Evolutionary conservation across 2,797 vertebrate species (phyloP).

Genomic region (Ispidina lecontei): DNA sequence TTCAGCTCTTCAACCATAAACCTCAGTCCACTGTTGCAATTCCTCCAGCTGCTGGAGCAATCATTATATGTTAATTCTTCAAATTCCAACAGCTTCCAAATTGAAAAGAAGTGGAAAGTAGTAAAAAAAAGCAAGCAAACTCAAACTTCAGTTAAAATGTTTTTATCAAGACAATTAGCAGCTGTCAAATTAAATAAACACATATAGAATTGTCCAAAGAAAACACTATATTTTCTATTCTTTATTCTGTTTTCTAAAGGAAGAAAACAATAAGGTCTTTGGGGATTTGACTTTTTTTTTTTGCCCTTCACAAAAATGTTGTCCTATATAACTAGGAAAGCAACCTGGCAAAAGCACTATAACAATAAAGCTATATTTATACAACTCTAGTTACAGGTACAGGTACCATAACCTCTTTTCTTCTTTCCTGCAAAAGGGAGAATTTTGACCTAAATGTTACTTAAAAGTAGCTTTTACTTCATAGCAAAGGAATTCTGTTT

Average conservation of each 20-base stretch:
- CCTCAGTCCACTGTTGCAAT: neutral
- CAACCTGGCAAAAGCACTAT: neutral
- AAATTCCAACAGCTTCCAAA: neutral
- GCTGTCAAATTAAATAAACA: neutral
- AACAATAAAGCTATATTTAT: constrained; percentile 52
- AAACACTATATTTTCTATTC: neutral
- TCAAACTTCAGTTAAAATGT: neutral
- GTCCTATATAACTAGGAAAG: neutral
- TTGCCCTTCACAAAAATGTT: constrained; percentile 23
- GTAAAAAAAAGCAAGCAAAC: neutral
- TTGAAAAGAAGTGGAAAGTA: neutral
- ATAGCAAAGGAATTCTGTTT: neutral
- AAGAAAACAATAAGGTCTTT: neutral
- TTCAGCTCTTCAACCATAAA: neutral
- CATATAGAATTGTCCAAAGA: neutral
- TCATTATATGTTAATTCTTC: neutral
- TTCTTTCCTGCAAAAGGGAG: neutral
- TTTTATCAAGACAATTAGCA: neutral
- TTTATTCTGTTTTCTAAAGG: neutral
- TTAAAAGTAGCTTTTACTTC: neutral
- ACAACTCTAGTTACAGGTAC: neutral
- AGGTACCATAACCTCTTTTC: neutral
- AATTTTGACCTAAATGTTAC: neutral
- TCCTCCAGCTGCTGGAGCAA: neutral
- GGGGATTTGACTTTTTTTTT: neutral